Conservation (phyloP, 1,140 invertebrate species). For the Ips typographus region DNA sequence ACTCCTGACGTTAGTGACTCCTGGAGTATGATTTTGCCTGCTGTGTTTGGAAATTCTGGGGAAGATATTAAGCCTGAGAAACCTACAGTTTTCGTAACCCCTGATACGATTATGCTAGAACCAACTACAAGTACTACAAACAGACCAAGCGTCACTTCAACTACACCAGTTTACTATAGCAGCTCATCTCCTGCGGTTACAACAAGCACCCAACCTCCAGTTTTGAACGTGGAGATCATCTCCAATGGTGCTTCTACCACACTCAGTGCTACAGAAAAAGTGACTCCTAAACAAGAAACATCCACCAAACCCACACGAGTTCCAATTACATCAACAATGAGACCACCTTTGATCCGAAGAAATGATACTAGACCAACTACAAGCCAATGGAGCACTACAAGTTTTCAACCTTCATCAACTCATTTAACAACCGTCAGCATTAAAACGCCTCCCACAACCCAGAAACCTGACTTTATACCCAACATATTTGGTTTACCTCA, state of each 20-base stretch:
- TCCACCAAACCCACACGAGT: background rate
- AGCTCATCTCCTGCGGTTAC: constrained; percentile 4
- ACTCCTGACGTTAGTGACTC: constrained; percentile 70
- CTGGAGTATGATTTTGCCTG: constrained; percentile 79
- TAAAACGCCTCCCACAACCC: background rate
- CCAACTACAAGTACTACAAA: constrained; percentile 34
- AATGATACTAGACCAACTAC: background rate
- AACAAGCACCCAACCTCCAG: constrained; percentile 29
- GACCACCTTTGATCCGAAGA: background rate
- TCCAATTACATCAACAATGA: background rate
- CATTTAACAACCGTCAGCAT: background rate
- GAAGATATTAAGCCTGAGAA: constrained; percentile 47
- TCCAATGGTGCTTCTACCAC: constrained; percentile 33
- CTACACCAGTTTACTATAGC: constrained; percentile 27
- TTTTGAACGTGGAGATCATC: constrained; percentile 38
- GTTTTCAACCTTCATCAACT: background rate
- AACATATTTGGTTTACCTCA: background rate
- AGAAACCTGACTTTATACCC: background rate
- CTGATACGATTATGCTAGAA: constrained; percentile 48
- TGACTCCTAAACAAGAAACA: constrained; percentile 3
- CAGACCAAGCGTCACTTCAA: constrained; percentile 24
- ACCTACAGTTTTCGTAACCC: constrained; percentile 39
- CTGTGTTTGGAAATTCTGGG: constrained; percentile 70
- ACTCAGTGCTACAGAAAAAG: background rate
- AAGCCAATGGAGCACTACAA: background rate